A percentile compares a stretch with the other conserved stretches of the same genome.
These are phyloP conservation scores for Nothoprocta pentlandii DNA, from an alignment of 2,113 vertebrate species.

Conservation along the genomic window DNA sequence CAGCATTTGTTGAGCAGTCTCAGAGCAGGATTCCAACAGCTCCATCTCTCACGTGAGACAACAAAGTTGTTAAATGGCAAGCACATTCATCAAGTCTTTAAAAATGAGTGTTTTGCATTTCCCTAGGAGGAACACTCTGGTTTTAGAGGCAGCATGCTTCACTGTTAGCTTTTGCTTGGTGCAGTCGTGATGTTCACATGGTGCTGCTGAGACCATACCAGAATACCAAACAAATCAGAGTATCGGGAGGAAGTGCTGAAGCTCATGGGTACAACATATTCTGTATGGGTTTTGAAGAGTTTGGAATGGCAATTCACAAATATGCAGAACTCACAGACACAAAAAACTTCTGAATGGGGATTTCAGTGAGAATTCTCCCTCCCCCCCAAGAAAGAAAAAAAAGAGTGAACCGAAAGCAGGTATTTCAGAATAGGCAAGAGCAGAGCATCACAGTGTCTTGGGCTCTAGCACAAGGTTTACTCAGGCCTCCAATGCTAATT, in stretches of 20 bases:
- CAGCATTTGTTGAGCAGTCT: neutral
- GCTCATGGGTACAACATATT: neutral
- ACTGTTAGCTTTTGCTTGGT: neutral
- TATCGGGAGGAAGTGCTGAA: neutral
- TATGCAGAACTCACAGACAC: neutral
- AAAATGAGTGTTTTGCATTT: neutral
- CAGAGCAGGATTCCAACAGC: neutral
- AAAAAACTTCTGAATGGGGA: neutral
- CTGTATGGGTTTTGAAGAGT: neutral
- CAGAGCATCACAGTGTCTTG: neutral
- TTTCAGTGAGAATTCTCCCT: neutral
- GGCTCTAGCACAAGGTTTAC: neutral
- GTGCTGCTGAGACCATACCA: neutral
- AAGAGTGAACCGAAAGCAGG: neutral
- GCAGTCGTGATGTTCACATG: neutral
- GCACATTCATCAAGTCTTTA: neutral
- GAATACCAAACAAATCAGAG: neutral
- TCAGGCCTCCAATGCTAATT: neutral
- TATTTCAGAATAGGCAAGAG: neutral
- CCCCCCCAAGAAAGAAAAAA: too few relatives aligned
- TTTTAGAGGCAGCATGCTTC: neutral
- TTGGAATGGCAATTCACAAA: neutral
- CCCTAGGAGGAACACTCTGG: fast-evolving
- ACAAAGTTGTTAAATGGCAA: neutral
- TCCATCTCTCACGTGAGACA: fast-evolving